Conservation (phyloP, 2,888 invertebrate genomes). For the Xylophagus ater region DNA sequence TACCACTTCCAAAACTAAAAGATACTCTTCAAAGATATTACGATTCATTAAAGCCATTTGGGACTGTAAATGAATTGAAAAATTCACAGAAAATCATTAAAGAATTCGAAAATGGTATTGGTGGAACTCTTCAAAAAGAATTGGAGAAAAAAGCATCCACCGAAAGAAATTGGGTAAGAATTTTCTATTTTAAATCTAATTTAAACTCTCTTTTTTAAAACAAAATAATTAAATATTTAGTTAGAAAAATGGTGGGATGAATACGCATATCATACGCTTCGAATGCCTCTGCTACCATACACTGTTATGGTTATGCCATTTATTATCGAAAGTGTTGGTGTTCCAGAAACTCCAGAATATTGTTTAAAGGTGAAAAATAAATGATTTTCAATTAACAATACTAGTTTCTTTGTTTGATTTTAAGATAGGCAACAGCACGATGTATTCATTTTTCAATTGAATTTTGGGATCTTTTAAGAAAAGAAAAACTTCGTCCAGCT, state of each 20-base stretch:
- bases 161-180: constrained; percentile 43
- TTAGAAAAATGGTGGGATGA: constrained; percentile 47
- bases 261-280: constrained; percentile 42
- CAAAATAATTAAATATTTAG: constrained; percentile 8
- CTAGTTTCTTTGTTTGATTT: constrained; percentile 1
- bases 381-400: neutral
- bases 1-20: constrained; percentile 44
- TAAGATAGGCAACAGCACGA: constrained; percentile 11
- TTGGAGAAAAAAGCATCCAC: constrained; percentile 37
- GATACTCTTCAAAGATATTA: constrained; percentile 45
- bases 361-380: constrained; percentile 23
- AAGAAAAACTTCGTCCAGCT: constrained; percentile 34
- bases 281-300: constrained; percentile 42
- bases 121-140: constrained; percentile 40
- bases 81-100: constrained; percentile 38
- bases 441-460: constrained; percentile 29
- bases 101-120: constrained; percentile 42
- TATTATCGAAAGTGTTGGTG: constrained; percentile 27
- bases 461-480: constrained; percentile 42
- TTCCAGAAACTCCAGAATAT: constrained; percentile 27
- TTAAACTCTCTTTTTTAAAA: neutral
- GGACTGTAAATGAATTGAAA: constrained; percentile 37
- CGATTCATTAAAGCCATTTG: constrained; percentile 41
- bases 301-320: constrained; percentile 41
- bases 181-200: neutral